Base-by-base conservation (phyloP, 1,140 invertebrate genomes). In the Aphaenogaster ashmeadi region DNA sequence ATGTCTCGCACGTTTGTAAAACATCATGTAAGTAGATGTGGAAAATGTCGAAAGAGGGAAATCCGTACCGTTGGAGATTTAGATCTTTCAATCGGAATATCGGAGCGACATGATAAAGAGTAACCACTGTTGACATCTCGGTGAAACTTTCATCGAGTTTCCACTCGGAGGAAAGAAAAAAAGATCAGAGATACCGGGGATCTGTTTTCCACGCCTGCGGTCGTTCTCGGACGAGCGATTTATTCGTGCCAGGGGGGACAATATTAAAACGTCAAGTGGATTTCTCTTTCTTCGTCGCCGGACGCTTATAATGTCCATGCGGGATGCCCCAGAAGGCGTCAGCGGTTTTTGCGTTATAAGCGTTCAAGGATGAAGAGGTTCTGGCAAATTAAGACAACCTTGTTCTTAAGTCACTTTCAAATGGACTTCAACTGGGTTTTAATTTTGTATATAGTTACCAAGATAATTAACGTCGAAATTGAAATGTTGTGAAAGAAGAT, bases 141-240 rank as follows among this genome's bases (percentile, higher is more conserved):
- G 86, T 77, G 89, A 90, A 91, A 90, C 90, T 88, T 88, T 88
- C 90, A 69, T 64, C 86, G 78, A 89, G 80, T 90, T 90, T 90
- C 89, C 88, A 90, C 41, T 90, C 66, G 54, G 36, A 52, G 50
- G 41, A 74, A 81, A 85, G 88, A 88, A 66, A 85, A 85, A 44
- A n/a, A 47, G 50, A 56, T 36, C 41, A 6, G 60, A 74, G 60
- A 79, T 88, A 88, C 80, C 80, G 44, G 87, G 72, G 69, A 88
- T 90, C 89, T 58, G 83, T 86, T 91, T 91, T 91, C 90, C 90
- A 91, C 89, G 90, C 90, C 90, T 87, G 90, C 90, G 90, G 90
- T 90, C 67, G 74, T 90, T 79, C 62, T 58, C 50, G 69, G 56
- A 56, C 52, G 64, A 47, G 77, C 88, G 89, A 90, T 90, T 91